Evolutionary conservation across 2,888 invertebrate genomes (phyloP).

Genomic region (Brachyptera putata): DNA sequence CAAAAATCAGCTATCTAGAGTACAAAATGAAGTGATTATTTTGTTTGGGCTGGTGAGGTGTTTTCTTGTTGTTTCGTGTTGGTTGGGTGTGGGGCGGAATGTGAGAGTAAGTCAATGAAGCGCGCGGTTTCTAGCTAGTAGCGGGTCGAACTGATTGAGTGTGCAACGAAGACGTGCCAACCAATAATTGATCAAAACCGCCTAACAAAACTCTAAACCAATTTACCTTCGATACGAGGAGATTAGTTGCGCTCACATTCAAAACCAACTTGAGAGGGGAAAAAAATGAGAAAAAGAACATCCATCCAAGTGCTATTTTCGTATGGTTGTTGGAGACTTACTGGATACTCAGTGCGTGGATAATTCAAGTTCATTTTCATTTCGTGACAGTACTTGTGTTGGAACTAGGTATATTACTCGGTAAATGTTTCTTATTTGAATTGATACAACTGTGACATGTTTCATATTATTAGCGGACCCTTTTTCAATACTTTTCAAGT

Average conservation of each 20-base stretch:
- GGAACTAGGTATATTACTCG: no score
- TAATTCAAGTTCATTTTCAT: no score
- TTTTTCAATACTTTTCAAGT: no score
- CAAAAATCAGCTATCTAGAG: no score
- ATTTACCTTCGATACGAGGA: slow-evolving; percentile 14
- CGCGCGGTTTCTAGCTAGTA: not conserved
- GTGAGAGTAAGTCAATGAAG: slow-evolving; percentile 8
- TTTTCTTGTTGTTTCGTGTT: not conserved
- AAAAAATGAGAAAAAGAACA: not conserved
- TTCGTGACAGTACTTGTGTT: no score
- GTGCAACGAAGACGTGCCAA: not conserved
- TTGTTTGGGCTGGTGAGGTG: not conserved
- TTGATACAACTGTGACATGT: no score
- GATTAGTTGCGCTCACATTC: slow-evolving; percentile 9
- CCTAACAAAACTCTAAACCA: slow-evolving; percentile 2
- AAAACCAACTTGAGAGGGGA: slow-evolving; percentile 6
- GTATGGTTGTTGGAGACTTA: no score
- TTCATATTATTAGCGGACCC: no score
- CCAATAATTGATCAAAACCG: slow-evolving; percentile 20
- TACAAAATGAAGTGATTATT: slow-evolving; percentile 15
- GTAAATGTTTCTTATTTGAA: no score
- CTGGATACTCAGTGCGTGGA: no score
- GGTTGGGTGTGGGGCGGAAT: slow-evolving; percentile 4
- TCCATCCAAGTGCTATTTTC: no score
- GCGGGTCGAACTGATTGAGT: slow-evolving; percentile 7